These are phyloP conservation scores for Bubalus kerabau DNA, from an alignment of 2,113 vertebrate genomes.

Conservation along the genomic window DNA sequence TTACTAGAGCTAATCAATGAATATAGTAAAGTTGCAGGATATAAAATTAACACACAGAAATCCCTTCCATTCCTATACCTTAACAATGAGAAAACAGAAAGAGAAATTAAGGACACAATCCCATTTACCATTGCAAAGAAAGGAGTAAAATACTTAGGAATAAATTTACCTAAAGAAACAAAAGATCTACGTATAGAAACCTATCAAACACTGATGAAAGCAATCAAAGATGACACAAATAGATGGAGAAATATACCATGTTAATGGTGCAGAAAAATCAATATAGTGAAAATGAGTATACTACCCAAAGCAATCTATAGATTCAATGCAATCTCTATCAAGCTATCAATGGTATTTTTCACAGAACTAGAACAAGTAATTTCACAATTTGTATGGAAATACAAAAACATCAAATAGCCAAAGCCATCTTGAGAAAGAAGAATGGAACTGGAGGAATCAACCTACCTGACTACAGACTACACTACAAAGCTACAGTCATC, in stretches of 20 bases:
- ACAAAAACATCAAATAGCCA: background rate
- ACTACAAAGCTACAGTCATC: too few relatives aligned
- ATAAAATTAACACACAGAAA: too few relatives aligned
- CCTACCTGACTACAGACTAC: too few relatives aligned
- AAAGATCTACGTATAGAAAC: background rate
- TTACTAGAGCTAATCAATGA: too few relatives aligned
- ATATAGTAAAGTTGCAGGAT: too few relatives aligned
- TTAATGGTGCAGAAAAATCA: background rate
- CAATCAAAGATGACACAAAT: background rate
- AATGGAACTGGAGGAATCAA: background rate
- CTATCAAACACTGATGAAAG: background rate
- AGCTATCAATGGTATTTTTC: background rate
- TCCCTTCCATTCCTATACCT: too few relatives aligned
- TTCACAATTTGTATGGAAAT: background rate
- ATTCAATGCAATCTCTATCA: background rate
- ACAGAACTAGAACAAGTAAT: background rate
- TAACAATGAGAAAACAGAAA: too few relatives aligned
- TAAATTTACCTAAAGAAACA: background rate
- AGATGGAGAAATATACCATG: background rate
- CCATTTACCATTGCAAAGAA: too few relatives aligned
- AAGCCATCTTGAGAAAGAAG: background rate
- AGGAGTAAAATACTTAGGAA: background rate
- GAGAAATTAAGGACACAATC: too few relatives aligned
- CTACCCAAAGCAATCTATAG: background rate
- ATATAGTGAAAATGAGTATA: background rate